Conservation (phyloP, 2,797 vertebrate genomes). For the Danio tinwini region DNA sequence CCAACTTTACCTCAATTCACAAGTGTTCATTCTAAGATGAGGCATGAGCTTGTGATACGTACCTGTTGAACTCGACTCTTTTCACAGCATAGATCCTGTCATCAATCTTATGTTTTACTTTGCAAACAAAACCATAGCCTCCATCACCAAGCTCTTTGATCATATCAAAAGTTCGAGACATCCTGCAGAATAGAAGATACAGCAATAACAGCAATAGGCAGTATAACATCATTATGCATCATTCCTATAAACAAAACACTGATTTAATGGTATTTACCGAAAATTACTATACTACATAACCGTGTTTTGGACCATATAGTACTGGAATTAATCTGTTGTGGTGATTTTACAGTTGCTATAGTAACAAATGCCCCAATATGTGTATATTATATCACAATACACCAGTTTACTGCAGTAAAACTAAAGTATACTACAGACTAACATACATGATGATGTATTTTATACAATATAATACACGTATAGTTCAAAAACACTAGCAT, state of each 20-base stretch:
- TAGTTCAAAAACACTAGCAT: no score
- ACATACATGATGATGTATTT: no score
- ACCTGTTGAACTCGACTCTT: constrained; percentile 28
- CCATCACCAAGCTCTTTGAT: constrained; percentile 36
- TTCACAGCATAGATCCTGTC: constrained; percentile 56
- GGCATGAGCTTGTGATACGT: background rate
- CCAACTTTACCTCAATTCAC: no score
- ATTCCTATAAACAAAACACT: background rate
- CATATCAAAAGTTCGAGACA: constrained; percentile 11
- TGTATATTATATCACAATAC: no score
- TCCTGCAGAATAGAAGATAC: constrained; percentile 17
- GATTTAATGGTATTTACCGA: background rate
- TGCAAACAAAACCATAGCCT: constrained; percentile 54
- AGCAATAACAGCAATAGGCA: no score
- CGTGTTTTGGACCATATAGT: no score
- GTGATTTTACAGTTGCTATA: no score
- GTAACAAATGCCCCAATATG: no score
- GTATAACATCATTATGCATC: background rate
- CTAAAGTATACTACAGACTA: no score
- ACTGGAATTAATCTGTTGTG: no score
- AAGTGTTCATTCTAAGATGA: background rate
- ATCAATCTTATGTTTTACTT: constrained; percentile 49
- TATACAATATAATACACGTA: no score
- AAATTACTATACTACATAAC: background rate
- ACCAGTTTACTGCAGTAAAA: no score